Conservation (phyloP, 2,113 vertebrate species). For the Myotis lucifugus region DNA sequence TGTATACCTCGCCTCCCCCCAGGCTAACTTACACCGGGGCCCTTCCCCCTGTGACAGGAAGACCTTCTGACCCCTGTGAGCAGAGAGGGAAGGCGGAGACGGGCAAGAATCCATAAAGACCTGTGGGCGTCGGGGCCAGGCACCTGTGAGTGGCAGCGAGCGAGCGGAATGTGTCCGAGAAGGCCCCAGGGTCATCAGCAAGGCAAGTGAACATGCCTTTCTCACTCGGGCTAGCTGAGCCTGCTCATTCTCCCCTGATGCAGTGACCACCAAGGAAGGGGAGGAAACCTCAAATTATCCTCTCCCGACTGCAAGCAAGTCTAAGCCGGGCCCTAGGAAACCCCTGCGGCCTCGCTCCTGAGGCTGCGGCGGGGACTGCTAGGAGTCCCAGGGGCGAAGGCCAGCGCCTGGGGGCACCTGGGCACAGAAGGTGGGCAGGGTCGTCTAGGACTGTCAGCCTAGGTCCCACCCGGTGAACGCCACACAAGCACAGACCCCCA, state of each 20-base stretch:
- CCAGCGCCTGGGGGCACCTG: background rate
- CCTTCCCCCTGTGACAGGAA: background rate
- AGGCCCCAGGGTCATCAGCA: background rate
- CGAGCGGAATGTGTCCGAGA: background rate
- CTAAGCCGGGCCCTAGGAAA: background rate
- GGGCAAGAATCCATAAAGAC: background rate
- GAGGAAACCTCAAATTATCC: background rate
- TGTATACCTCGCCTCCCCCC: background rate
- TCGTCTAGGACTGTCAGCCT: background rate
- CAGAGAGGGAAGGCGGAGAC: background rate
- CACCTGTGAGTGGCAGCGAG: background rate
- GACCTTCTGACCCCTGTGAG: background rate
- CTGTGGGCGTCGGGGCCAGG: background rate
- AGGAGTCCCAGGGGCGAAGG: background rate
- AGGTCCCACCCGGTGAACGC: background rate
- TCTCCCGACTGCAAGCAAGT: background rate
- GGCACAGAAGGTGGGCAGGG: background rate
- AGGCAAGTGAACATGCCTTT: constrained; percentile 23
- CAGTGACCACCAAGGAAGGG: background rate
- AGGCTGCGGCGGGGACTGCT: background rate
- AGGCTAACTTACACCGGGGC: background rate
- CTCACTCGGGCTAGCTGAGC: background rate
- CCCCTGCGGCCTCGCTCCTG: background rate
- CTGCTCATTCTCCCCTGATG: constrained; percentile 30
- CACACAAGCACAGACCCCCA: background rate